These are phyloP conservation scores for Poeciliopsis turneri DNA, from an alignment of 2,797 vertebrate genomes.

Conservation along the genomic window DNA sequence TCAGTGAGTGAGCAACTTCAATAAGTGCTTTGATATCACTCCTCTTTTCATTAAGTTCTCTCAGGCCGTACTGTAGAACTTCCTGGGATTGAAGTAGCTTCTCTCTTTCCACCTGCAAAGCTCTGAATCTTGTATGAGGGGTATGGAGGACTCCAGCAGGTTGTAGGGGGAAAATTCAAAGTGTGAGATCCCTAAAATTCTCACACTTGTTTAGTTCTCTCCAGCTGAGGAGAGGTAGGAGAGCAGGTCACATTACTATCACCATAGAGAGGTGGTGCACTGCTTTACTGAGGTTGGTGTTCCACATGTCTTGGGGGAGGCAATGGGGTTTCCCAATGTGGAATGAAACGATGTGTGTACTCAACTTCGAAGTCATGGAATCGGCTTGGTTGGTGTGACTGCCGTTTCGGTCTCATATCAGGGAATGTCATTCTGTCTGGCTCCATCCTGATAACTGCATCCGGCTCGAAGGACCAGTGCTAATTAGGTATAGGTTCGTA, in stretches of 20 bases:
- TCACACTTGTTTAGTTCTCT: background rate
- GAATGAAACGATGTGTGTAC: too few species aligned
- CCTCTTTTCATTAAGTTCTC: too few species aligned
- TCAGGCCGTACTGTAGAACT: too few species aligned
- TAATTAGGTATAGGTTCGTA: too few species aligned
- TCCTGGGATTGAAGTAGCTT: too few species aligned
- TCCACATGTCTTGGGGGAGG: too few species aligned
- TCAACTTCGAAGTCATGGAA: background rate
- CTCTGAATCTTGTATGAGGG: too few species aligned
- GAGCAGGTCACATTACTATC: background rate
- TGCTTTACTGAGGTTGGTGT: background rate
- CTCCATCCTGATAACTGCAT: background rate
- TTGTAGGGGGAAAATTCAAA: background rate
- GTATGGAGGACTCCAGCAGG: too few species aligned
- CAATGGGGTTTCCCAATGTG: background rate
- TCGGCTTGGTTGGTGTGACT: background rate
- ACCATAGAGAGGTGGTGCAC: background rate
- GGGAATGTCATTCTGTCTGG: background rate
- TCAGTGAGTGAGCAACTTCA: too few species aligned
- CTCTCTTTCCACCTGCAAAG: too few species aligned
- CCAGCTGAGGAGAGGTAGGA: background rate
- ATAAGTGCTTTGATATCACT: too few species aligned
- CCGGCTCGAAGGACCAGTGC: background rate
- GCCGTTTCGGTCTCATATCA: background rate
- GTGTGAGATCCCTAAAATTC: background rate